Evolutionary conservation across 2,888 invertebrate genomes (phyloP).

Genomic region (Volucella inanis): DNA sequence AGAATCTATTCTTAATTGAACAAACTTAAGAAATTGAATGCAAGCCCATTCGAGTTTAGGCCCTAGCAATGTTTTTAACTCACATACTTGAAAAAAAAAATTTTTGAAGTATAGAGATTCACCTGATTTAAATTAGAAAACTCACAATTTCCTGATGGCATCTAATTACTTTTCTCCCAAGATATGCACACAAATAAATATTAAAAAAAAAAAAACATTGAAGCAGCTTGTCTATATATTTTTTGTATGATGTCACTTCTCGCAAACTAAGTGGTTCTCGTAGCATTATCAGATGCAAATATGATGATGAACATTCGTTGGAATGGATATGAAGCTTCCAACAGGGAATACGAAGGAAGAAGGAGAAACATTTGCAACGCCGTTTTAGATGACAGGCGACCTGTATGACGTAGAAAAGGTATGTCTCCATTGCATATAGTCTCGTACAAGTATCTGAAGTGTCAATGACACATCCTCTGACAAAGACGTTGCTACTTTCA

Average conservation of each 20-base stretch:
- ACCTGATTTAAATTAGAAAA: slow-evolving; percentile 67
- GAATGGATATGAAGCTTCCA: slow-evolving; percentile 66
- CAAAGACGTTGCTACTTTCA: slow-evolving; percentile 55
- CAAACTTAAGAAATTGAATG: slow-evolving; percentile 29
- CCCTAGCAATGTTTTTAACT: background rate
- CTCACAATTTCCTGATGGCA: slow-evolving; percentile 67
- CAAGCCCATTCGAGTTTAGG: slow-evolving; percentile 6
- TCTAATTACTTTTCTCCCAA: slow-evolving; percentile 61
- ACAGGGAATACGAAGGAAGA: slow-evolving; percentile 47
- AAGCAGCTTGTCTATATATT: slow-evolving; percentile 45
- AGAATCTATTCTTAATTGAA: slow-evolving; percentile 51
- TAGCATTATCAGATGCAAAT: slow-evolving; percentile 72
- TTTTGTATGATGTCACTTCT: slow-evolving; percentile 57
- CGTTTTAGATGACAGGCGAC: slow-evolving; percentile 45
- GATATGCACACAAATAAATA: too few species aligned
- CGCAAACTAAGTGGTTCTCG: slow-evolving; percentile 62
- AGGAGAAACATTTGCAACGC: slow-evolving; percentile 41
- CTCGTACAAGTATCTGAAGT: slow-evolving; percentile 63
- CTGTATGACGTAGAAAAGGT: slow-evolving; percentile 42
- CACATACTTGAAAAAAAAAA: background rate
- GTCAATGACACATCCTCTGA: slow-evolving; percentile 71
- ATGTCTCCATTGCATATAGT: slow-evolving; percentile 58
- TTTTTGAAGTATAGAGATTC: slow-evolving; percentile 54
- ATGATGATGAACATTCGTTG: slow-evolving; percentile 72
- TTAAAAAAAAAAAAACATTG: slow-evolving; percentile 47